Evolutionary conservation across 37 sponge, comb jelly and placozoan species (phyloP), one percentile per base, ranked within the genome.

Genomic region (Crambe crambe): DNA sequence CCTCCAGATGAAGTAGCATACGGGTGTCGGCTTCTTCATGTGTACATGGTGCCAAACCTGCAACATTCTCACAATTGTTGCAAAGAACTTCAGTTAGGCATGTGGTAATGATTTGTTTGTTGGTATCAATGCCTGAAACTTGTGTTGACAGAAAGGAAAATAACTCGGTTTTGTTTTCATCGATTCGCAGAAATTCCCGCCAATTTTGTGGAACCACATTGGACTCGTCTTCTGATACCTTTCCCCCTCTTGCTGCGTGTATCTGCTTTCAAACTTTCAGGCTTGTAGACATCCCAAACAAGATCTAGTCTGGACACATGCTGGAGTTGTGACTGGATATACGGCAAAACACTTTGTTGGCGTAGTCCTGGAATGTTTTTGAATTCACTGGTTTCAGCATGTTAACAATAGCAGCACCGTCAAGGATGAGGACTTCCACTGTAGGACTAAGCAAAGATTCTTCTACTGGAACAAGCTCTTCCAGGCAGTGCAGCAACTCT

Each of bases 371-470:
- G n/a, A 65, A 65, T 2, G 35, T 65, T 30, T 30, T 65, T 2
- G 66, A 30, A 18, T 8, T 18, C 2, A 2, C 66, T 31, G 66
- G 66, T 65, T 2, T 3, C 34, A 31, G 66, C 35, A 31, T 31
- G 35, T 65, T 65, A 9, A 31, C 35, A 30, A 65, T 65, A 30
- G 66, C 66, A 65, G 66, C 66, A 65, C n/a, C 66, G 10, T 65
- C 66, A 31, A 31, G 66, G 66, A 65, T 65, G 35, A 22, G 3
- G 25, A 60, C 61, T 4, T 60, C 21, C 61, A 29, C 31, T 30
- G 9, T 65, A 34, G 66, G 66, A 65, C 66, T 65, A 30, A 2
- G 31, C 9, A 65, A 2, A 65, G 2, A 31, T n/a, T n/a, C n/a
- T n/a, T n/a, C n/a, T 34, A 65, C 35, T 17, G 66, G 66, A 12